These are phyloP conservation scores for Scaptomyza cyrtandrae DNA, from an alignment of 2,888 invertebrate species.

Conservation along the genomic window DNA sequence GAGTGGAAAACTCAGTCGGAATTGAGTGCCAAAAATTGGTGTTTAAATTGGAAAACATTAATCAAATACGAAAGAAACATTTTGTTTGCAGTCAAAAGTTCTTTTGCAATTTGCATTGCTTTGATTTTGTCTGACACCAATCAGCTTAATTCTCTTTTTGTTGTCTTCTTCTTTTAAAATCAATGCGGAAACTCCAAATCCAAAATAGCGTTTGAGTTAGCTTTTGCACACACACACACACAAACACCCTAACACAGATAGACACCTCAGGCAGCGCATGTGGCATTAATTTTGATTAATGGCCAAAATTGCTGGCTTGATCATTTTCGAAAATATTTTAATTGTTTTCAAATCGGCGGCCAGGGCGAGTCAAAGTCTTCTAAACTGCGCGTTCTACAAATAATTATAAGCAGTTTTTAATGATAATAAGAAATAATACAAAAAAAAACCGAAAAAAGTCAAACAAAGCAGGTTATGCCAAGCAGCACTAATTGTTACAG, in stretches of 20 bases:
- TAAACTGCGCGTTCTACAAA: slow-evolving; percentile 74
- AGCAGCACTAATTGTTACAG: slow-evolving; percentile 79
- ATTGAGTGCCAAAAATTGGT: slow-evolving; percentile 65
- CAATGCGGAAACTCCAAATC: slow-evolving; percentile 74
- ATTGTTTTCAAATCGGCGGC: slow-evolving; percentile 77
- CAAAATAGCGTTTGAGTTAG: slow-evolving; percentile 28
- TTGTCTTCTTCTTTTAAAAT: slow-evolving; percentile 21
- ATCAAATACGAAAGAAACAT: slow-evolving; percentile 41
- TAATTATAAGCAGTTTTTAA: slow-evolving; percentile 80
- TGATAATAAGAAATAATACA: slow-evolving; percentile 56
- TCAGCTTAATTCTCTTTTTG: slow-evolving; percentile 15
- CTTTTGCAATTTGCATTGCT: slow-evolving; percentile 59
- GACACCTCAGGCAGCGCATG: slow-evolving; percentile 66
- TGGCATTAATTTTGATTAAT: slow-evolving; percentile 83
- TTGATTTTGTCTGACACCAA: slow-evolving; percentile 43
- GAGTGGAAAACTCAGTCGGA: slow-evolving; percentile 59
- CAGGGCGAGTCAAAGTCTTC: slow-evolving; percentile 66
- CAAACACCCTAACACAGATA: slow-evolving; percentile 8
- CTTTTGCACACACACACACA: slow-evolving; percentile 24
- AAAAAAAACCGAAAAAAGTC: slow-evolving; percentile 40
- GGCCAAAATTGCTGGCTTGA: slow-evolving; percentile 71
- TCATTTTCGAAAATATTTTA: slow-evolving; percentile 70
- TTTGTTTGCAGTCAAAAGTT: slow-evolving; percentile 38
- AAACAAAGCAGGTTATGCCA: slow-evolving; percentile 58
- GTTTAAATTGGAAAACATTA: slow-evolving; percentile 72